Evolutionary conservation across 2,888 invertebrate species (phyloP), one percentile per base, ranked within the genome.

Genomic region (Blastobasis lacticolella): DNA sequence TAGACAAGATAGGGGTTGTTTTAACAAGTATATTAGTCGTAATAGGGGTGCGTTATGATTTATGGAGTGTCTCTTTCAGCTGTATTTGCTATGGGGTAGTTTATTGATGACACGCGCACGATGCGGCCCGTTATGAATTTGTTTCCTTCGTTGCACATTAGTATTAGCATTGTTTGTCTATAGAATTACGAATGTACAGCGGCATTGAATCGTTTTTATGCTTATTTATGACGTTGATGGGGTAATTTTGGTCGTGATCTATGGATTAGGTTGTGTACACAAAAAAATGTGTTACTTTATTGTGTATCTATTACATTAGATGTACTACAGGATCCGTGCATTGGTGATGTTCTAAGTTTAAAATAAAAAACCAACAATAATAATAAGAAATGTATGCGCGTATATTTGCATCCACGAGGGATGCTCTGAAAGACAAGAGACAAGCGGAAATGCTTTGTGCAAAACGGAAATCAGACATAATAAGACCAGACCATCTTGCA

Each of bases 1-100:
- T 67, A 62, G 82, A 84, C 81, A 77, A 87, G 88, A 86, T 80
- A 87, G 80, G 87, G 87, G 87, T 83, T 86, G 85, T 86, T 86
- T 81, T 83, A 86, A 88, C 87, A 86, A 83, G 75, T 84, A 79
- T 85, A 87, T 87, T 87, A 87, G 78, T 69, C 67, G 75, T 80
- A 76, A 82, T 82, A 67, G 87, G 85, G 87, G 75, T 73, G 60
- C 42, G 67, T 69, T 72, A 61, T 88, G 88, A 88, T 87, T 85
- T 85, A 88, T 87, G 75, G 75, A 70, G 75, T 80, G 87, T 86
- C 87, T 83, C 71, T 76, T 75, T 71, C 87, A 87, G 78, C 72
- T 77, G 78, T 80, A 78, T 78, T 83, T 78, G 78, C 70, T 63
- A 65, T 74, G 76, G 81, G 75, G 73, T 67, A 68, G 70, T 71